Evolutionary conservation across 2,797 vertebrate species (phyloP).

Genomic region (Mareca strepera): DNA sequence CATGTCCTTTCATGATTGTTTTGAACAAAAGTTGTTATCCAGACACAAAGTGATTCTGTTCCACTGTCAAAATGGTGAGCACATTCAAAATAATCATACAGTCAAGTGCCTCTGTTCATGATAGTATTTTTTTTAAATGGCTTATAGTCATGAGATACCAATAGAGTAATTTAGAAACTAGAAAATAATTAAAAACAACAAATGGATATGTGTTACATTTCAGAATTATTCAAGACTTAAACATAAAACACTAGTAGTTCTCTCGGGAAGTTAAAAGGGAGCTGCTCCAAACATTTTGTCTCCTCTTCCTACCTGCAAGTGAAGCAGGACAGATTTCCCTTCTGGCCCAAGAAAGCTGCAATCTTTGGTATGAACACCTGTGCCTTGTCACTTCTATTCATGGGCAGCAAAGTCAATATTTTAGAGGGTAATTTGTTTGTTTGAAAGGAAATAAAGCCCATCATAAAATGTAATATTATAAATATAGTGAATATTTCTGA

Average conservation of each 20-base stretch:
- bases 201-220: not conserved
- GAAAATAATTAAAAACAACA: not conserved
- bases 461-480: not conserved
- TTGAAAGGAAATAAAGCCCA: not conserved
- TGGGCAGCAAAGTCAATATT: not conserved
- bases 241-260: not conserved
- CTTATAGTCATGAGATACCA: not conserved
- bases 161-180: not conserved
- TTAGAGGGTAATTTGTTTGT: not conserved
- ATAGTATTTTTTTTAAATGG: not conserved
- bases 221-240: not conserved
- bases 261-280: not conserved
- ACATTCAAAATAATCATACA: not conserved
- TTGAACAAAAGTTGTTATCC: not conserved
- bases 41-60: not conserved
- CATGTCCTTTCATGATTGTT: not conserved
- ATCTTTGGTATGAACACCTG: not conserved
- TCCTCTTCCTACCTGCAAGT: not conserved
- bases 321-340: not conserved
- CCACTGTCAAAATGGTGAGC: not conserved
- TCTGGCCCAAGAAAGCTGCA: not conserved
- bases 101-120: not conserved
- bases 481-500: not conserved
- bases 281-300: not conserved
- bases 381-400: constrained; percentile 31